phyloP scores from a whole-genome alignment of 2,113 vertebrate genomes.

The Marmota flaviventris region DNA sequence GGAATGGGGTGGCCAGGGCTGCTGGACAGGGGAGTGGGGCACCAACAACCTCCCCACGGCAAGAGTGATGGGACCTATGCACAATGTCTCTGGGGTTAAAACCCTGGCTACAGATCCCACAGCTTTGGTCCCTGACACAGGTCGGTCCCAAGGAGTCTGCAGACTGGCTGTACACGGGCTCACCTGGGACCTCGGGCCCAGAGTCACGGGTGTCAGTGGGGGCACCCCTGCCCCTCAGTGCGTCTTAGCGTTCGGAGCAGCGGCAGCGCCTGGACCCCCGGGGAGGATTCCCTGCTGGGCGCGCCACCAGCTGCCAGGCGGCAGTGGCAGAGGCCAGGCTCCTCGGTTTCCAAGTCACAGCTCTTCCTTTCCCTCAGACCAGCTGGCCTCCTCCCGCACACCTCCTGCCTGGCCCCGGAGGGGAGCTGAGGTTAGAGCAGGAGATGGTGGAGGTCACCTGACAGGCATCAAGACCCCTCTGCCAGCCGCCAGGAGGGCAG shows the following conservation, averaged over 20 bases:
- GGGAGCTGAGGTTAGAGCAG: too few relatives aligned
- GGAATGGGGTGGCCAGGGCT: background rate
- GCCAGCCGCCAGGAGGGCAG: background rate
- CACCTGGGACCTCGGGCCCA: background rate
- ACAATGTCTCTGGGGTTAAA: background rate
- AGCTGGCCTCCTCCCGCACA: too few relatives aligned
- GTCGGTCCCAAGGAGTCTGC: accelerated
- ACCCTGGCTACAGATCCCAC: background rate
- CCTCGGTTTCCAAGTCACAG: too few relatives aligned
- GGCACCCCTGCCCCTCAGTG: background rate
- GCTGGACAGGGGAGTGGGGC: background rate
- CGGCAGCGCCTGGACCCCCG: background rate
- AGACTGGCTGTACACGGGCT: background rate
- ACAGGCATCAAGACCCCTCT: too few relatives aligned
- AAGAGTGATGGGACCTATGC: background rate
- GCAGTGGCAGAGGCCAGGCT: background rate
- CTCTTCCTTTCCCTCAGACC: background rate
- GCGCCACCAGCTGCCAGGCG: background rate
- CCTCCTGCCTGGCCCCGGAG: background rate
- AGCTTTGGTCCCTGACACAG: accelerated
- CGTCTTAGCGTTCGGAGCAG: too few relatives aligned
- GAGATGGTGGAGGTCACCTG: background rate
- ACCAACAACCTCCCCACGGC: too few relatives aligned
- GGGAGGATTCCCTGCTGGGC: background rate
- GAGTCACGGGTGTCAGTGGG: background rate